Conservation (phyloP, 2,797 vertebrate genomes). For the Dallia pectoralis region DNA sequence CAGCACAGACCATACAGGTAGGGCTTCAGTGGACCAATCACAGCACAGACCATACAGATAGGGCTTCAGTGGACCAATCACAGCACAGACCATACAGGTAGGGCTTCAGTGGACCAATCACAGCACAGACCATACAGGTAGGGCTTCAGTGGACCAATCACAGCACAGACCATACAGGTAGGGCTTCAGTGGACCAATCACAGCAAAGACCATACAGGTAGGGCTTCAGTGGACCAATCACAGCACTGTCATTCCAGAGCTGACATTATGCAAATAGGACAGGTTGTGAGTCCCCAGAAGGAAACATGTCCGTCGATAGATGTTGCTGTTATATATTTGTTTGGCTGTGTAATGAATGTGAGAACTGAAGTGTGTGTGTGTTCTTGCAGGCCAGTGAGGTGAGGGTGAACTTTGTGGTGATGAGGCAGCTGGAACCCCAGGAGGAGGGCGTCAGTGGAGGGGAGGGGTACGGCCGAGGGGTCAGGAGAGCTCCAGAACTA, state of each 20-base stretch:
- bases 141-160: no score
- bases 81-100: no score
- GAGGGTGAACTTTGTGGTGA: slow-evolving; percentile 89
- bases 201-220: no score
- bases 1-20: no score
- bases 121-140: no score
- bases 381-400: slow-evolving; percentile 81
- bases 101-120: no score
- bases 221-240: background rate
- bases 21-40: no score
- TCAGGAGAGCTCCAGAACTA: slow-evolving; percentile 70
- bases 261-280: background rate
- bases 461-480: slow-evolving; percentile 68
- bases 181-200: no score
- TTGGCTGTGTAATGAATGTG: background rate
- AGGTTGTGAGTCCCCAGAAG: background rate
- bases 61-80: no score
- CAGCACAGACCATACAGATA: no score
- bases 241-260: background rate
- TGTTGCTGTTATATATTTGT: background rate
- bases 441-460: slow-evolving; percentile 77
- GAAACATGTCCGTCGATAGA: background rate
- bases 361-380: slow-evolving; percentile 16
- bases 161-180: no score
- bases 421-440: slow-evolving; percentile 73